Base-by-base conservation (phyloP, 2,113 vertebrate genomes). In the Sander lucioperca region DNA sequence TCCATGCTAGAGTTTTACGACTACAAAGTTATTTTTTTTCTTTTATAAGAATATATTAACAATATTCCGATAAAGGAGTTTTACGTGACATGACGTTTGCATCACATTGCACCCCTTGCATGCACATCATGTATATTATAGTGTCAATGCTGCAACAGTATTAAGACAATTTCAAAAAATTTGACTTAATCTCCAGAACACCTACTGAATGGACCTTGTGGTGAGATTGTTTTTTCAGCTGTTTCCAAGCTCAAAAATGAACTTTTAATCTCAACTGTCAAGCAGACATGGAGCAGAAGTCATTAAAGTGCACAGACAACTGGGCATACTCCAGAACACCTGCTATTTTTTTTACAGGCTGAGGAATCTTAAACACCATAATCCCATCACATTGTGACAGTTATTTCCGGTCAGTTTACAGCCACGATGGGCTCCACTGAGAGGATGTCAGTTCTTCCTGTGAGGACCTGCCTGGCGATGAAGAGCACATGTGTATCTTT, bases 341-440 rank as follows among this genome's bases (percentile, higher is more conserved):
- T 9, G 51, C 9, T 54, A 50, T 10, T 58, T 11, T 11, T 43
- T 39, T 39, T 39, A 39, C 2, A 9, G 9, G 6, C 15, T 27
- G 30, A 36, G 10, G 10, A 9, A 39, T 39, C 48, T 16, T 50
- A 5, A 50, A 53, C 14, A 62, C 47, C 43, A 43, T 43, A 45
- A 70, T 61, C 6, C 50, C 1, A 10, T 75, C 59, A 10, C 58
- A 0, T 0, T 74, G 30, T 3, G 25, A 64, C 8, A 18, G 27
- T 23, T 57, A 45, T 56, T 18, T 75, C 3, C 45, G 58, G 30
- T 96, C 89, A 98, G 82, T 90, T 95, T 79, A 95, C 80, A 0
- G 92, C 91, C 69, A 97, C 95, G 3, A 96, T 92, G 0, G 97
- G 97, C 83, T 98, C 95, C 72, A 97, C 95, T 1, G 96, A 96